Evolutionary conservation across 2,113 vertebrate species (phyloP), one percentile per base, ranked within the genome.

Genomic region (Nibea albiflora): DNA sequence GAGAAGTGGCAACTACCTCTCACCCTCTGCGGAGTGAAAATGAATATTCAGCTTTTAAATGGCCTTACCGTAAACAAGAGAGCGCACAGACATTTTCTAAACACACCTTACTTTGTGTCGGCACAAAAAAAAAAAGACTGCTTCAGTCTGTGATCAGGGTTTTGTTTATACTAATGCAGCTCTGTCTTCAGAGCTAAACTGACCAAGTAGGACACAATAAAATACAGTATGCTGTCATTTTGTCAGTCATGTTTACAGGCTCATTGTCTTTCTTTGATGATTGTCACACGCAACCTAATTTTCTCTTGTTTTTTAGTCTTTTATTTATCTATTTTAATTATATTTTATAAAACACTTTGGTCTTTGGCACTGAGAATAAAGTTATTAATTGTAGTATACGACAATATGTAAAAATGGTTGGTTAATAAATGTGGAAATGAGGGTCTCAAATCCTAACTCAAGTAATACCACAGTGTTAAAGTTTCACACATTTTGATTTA

Each of bases 11-110:
- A 54, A n/a, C 7, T 3, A 56, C 54, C 19, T 14, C 14, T 26
- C 49, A 16, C 52, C 61, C 16, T 35, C 61, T 17, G 56, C 8
- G 1, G 2, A 16, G 22, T 31, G n/a, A 10, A 39, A 72, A 47
- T 28, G 11, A 39, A 56, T 24, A 47, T 65, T 64, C 26, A 76
- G 24, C 22, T 31, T 12, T 58, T n/a, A 39, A 80, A 66, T 58
- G 1, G 56, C n/a, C 31, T 15, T 63, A 49, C n/a, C 1, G 19
- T 17, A 4, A 71, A 61, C n/a, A 46, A 60, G 50, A 19, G n/a
- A 54, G 10, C 17, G 42, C 8, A 5, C 24, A 24, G 20, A 28
- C 1, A 17, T 20, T 39, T 63, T 50, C 2, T 6, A 22, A 24
- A 26, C 5, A 17, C 3, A 1, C 10, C 4, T 16, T 22, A 26